Percentiles rank a stretch among this genome's conserved stretches.
These are phyloP conservation scores for Epinotia demarniana DNA, from an alignment of 2,888 invertebrate genomes.

Conservation along the genomic window DNA sequence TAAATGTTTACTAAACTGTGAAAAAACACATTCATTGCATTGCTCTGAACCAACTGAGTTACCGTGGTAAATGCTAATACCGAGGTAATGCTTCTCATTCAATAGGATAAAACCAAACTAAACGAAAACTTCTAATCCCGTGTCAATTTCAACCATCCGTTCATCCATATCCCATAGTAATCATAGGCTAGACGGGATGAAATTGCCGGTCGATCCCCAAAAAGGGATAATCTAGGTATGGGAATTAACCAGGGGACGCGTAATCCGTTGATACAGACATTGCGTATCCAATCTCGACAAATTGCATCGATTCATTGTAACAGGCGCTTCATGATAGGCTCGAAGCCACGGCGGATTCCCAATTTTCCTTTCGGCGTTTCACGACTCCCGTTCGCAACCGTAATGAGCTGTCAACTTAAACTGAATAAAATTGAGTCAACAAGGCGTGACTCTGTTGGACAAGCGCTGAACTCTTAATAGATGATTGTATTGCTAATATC, in stretches of 20 bases:
- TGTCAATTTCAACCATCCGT: not conserved
- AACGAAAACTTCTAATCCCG: conserved; percentile 2
- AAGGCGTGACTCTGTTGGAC: not conserved
- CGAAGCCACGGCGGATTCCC: conserved; percentile 26
- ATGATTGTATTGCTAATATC: not conserved
- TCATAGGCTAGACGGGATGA: conserved; percentile 54
- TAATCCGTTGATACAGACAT: conserved; percentile 59
- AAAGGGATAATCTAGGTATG: conserved; percentile 64
- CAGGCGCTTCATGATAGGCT: conserved; percentile 35
- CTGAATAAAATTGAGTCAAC: conserved; percentile 14
- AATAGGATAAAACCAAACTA: not conserved
- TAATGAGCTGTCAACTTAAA: conserved; percentile 27
- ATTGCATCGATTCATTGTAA: conserved; percentile 61
- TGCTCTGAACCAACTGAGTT: too few species aligned
- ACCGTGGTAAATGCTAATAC: too few species aligned
- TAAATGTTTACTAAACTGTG: too few species aligned
- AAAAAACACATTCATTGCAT: too few species aligned
- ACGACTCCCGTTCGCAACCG: conserved; percentile 8
- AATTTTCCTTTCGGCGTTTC: conserved; percentile 41
- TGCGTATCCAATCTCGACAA: conserved; percentile 66
- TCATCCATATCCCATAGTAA: conserved; percentile 43
- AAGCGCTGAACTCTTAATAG: not conserved
- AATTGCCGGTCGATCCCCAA: conserved; percentile 55
- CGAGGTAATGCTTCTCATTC: too few species aligned
- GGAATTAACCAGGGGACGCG: conserved; percentile 63